Conservation (phyloP, 2,797 vertebrate genomes). For the Okamejei kenojei region DNA sequence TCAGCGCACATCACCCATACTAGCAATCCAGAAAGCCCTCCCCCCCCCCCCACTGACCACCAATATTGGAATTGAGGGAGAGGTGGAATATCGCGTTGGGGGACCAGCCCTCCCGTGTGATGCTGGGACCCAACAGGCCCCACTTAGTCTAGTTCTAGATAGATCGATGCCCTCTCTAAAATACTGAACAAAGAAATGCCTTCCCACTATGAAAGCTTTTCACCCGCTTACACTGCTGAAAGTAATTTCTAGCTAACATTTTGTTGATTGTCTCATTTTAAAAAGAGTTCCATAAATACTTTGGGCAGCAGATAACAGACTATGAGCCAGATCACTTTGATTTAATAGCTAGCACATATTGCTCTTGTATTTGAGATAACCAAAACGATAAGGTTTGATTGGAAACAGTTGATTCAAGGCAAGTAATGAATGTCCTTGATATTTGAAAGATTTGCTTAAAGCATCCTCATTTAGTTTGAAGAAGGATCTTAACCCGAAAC, state of each 20-base stretch:
- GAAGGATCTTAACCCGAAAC: no score
- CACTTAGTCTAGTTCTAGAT: not conserved
- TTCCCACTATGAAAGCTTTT: not conserved
- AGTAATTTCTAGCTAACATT: not conserved
- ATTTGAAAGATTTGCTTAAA: not conserved
- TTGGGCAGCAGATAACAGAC: not conserved
- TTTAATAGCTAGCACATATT: slow-evolving; percentile 6
- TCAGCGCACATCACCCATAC: no score
- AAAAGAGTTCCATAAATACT: not conserved
- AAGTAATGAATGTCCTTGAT: not conserved
- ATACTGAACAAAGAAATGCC: not conserved
- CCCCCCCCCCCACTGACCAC: no score
- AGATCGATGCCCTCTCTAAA: not conserved
- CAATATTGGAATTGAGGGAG: no score
- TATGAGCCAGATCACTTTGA: not conserved
- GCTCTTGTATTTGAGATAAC: not conserved
- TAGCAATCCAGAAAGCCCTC: no score
- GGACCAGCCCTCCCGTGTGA: no score
- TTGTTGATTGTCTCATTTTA: not conserved
- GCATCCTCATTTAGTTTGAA: no score
- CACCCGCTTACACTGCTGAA: not conserved
- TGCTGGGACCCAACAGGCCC: no score
- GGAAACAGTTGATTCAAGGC: not conserved
- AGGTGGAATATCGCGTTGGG: no score
- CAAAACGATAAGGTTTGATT: not conserved